Conservation (phyloP, 2,797 vertebrate genomes). For the Poecilia picta region DNA sequence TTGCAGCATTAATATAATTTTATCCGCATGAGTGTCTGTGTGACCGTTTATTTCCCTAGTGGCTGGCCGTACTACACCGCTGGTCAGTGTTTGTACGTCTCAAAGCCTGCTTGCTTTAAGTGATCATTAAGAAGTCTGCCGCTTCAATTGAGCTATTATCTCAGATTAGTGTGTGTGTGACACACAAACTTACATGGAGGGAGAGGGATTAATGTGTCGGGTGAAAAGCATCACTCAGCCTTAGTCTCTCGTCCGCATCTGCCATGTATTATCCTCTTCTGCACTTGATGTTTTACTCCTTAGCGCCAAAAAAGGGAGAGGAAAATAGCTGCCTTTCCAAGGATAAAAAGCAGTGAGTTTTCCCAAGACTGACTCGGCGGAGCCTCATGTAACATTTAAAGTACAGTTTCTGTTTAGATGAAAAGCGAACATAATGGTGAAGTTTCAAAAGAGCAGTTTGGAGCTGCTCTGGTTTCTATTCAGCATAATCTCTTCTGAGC, state of each 20-base stretch:
- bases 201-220: constrained; percentile 16
- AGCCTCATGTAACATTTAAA: constrained; percentile 27
- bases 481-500: background rate
- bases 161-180: constrained; percentile 70
- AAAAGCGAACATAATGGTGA: constrained; percentile 2
- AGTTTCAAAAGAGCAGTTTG: constrained; percentile 17
- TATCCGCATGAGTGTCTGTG: background rate
- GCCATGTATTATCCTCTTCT: constrained; percentile 24
- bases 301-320: constrained; percentile 10
- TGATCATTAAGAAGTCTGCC: constrained; percentile 73
- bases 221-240: constrained; percentile 56
- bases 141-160: constrained; percentile 75
- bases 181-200: constrained; percentile 52
- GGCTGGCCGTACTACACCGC: constrained; percentile 31
- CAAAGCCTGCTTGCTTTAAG: constrained; percentile 61
- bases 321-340: constrained; percentile 26
- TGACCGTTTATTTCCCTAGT: constrained; percentile 10
- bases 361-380: constrained; percentile 6
- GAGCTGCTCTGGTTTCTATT: background rate
- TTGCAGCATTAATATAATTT: background rate
- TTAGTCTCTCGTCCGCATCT: constrained; percentile 30
- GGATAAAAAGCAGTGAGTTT: constrained; percentile 23
- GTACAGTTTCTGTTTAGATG: constrained; percentile 26
- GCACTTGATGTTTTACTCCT: constrained; percentile 37
- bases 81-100: constrained; percentile 52